A percentile compares a stretch with the other conserved stretches of the same genome.
Conservation (phyloP, 2,797 vertebrate species). For the Nasua narica region DNA sequence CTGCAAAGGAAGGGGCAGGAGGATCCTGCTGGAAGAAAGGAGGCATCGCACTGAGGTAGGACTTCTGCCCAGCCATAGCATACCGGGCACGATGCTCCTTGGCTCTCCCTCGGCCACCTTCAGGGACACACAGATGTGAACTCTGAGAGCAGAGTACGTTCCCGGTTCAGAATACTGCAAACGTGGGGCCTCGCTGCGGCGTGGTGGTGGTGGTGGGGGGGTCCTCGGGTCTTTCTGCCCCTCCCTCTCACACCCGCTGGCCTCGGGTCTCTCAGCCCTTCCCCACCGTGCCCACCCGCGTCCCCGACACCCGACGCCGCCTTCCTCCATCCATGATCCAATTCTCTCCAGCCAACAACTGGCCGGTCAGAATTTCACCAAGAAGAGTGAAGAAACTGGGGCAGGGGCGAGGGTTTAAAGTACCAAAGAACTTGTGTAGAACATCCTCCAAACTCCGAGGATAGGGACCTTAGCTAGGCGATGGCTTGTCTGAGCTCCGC, state of each 20-base stretch:
- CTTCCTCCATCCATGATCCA: not conserved
- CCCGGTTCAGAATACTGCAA: not conserved
- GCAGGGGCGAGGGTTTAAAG: not conserved
- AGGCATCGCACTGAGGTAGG: not conserved
- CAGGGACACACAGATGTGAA: not conserved
- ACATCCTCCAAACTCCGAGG: accelerated
- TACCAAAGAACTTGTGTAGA: not conserved
- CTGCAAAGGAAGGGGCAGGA: not conserved
- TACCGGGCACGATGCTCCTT: not conserved
- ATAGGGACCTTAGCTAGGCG: not conserved
- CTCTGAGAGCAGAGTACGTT: not conserved
- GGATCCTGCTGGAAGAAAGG: not conserved
- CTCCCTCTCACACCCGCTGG: not conserved
- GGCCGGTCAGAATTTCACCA: not conserved
- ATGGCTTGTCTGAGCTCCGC: not conserved
- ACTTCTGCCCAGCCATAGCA: too few species aligned
- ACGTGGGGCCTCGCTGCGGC: not conserved
- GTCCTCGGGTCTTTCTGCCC: not conserved
- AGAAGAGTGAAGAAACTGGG: not conserved
- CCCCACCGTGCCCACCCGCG: not conserved
- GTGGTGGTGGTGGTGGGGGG: too few species aligned
- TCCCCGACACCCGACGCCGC: not conserved
- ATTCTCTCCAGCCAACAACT: not conserved
- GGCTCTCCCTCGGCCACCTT: not conserved
- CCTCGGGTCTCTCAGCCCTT: not conserved